Evolutionary conservation across 2,797 vertebrate genomes (phyloP).

Genomic region (Amniataba percoides): DNA sequence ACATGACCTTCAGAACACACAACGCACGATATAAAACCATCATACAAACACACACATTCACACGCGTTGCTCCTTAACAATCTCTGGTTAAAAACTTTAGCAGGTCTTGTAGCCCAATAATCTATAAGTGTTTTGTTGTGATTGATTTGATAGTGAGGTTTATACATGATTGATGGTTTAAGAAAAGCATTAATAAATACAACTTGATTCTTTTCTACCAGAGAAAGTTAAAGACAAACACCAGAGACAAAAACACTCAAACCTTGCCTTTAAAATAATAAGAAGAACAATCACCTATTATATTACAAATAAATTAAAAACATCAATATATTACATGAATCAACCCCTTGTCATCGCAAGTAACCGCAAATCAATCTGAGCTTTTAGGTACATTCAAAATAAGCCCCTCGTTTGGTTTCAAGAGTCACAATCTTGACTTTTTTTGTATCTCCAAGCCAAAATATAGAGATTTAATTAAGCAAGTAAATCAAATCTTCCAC

Average conservation of each 20-base stretch:
- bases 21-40: slow-evolving; percentile 49
- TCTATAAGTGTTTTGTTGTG: slow-evolving; percentile 12
- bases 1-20: slow-evolving; percentile 16
- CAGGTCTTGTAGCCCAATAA: slow-evolving; percentile 9
- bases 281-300: slow-evolving; percentile 47
- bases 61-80: slow-evolving; percentile 31
- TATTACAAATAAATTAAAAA: slow-evolving; percentile 75
- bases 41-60: slow-evolving; percentile 45
- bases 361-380: slow-evolving; percentile 38
- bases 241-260: slow-evolving; percentile 42
- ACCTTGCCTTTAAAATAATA: slow-evolving; percentile 34
- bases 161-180: slow-evolving; percentile 26
- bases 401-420: slow-evolving; percentile 62
- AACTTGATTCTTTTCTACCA: slow-evolving; percentile 31
- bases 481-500: slow-evolving; percentile 35
- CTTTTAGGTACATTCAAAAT: slow-evolving; percentile 68
- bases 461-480: slow-evolving; percentile 22
- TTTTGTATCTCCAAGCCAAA: slow-evolving; percentile 27
- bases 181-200: slow-evolving; percentile 9
- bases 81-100: slow-evolving; percentile 33
- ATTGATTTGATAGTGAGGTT: slow-evolving; percentile 6
- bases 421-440: slow-evolving; percentile 28
- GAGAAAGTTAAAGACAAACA: slow-evolving; percentile 44
- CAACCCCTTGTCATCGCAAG: slow-evolving; percentile 20
- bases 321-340: slow-evolving; percentile 68